phyloP scores from a whole-genome alignment of 2,888 invertebrate genomes.

The Thysanoteuthis rhombus region DNA sequence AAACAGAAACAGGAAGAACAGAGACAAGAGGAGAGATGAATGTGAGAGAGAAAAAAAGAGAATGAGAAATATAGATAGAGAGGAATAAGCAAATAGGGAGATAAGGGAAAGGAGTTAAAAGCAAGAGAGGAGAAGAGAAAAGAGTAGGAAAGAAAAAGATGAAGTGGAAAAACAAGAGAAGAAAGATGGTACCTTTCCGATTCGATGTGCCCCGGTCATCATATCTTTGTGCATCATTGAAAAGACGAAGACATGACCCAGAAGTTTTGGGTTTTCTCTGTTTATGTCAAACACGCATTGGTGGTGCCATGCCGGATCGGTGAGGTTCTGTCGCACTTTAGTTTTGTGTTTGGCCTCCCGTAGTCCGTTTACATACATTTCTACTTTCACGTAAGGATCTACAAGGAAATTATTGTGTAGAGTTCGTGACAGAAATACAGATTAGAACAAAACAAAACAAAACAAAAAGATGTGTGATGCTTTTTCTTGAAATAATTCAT shows the following conservation, averaged over 20 bases:
- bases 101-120: too few species aligned
- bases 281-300: conserved; percentile 61
- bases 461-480: too few species aligned
- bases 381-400: conserved; percentile 63
- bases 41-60: background rate
- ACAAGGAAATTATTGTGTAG: conserved; percentile 23
- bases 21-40: background rate
- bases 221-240: conserved; percentile 62
- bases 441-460: too few species aligned
- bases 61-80: background rate
- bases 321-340: conserved; percentile 61
- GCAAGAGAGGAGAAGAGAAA: too few species aligned
- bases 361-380: conserved; percentile 62
- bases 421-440: too few species aligned
- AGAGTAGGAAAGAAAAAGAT: background rate
- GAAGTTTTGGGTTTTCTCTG: conserved; percentile 60
- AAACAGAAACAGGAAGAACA: too few species aligned
- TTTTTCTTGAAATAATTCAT: too few species aligned
- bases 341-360: conserved; percentile 62
- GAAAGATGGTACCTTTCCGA: conserved; percentile 55
- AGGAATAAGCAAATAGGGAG: background rate
- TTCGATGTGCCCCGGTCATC: conserved; percentile 63
- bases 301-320: conserved; percentile 62
- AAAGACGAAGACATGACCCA: conserved; percentile 62
- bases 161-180: too few species aligned